Evolutionary conservation across 2,797 vertebrate species (phyloP).

Genomic region (Remorina albescens): DNA sequence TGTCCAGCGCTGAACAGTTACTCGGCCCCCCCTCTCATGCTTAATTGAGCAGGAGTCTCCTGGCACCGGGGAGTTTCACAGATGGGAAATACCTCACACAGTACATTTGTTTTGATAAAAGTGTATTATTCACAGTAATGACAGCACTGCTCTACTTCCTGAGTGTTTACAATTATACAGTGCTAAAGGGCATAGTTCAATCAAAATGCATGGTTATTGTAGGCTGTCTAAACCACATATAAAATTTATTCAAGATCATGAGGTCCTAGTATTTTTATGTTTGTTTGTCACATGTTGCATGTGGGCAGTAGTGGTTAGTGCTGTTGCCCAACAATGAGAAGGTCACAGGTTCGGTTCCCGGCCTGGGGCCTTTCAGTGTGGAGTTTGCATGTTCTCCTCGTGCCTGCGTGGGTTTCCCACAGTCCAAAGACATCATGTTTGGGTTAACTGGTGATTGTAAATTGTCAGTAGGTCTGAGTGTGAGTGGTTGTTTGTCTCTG

Average conservation of each 20-base stretch:
- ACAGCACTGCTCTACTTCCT: slow-evolving; percentile 6
- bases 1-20: not conserved
- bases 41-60: slow-evolving; percentile 38
- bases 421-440: too few species aligned
- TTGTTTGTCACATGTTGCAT: not conserved
- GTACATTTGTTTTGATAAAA: slow-evolving; percentile 32
- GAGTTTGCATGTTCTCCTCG: too few species aligned
- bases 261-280: not conserved
- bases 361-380: too few species aligned
- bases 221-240: not conserved
- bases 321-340: too few species aligned
- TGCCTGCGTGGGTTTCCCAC: too few species aligned
- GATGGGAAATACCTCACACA: slow-evolving; percentile 27
- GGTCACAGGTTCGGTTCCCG: too few species aligned
- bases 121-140: slow-evolving; percentile 36
- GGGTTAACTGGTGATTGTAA: too few species aligned
- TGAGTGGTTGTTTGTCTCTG: too few species aligned
- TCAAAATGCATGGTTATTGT: not conserved
- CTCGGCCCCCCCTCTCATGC: slow-evolving; percentile 5
- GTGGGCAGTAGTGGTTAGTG: too few species aligned
- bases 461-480: too few species aligned
- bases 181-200: not conserved
- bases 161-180: slow-evolving; percentile 1
- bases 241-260: not conserved
- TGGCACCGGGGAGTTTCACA: slow-evolving; percentile 26